These are phyloP conservation scores for Oncorhynchus kisutch DNA, from an alignment of 2,113 vertebrate species.

Conservation along the genomic window DNA sequence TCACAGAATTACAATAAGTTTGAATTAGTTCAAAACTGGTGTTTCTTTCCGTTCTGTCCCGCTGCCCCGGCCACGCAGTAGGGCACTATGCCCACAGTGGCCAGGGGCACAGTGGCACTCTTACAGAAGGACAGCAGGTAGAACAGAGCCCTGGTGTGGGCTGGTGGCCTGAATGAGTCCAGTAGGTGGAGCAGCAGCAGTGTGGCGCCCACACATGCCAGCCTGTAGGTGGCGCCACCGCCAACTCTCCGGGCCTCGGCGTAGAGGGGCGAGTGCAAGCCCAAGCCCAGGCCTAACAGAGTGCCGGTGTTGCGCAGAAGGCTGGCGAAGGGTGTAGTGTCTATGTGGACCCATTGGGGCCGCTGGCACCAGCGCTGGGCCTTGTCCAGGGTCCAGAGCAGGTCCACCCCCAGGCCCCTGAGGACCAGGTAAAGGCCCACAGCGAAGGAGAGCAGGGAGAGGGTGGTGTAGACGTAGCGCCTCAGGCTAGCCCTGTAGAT, in stretches of 20 bases:
- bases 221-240: constrained; percentile 63
- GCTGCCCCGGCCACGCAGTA: constrained; percentile 70
- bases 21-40: too few species aligned
- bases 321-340: constrained; percentile 84
- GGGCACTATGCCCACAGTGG: constrained; percentile 72
- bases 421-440: constrained; percentile 81
- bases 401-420: constrained; percentile 71
- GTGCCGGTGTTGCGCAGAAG: constrained; percentile 83
- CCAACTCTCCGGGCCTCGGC: constrained; percentile 52
- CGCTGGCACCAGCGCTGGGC: constrained; percentile 76
- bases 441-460: constrained; percentile 79
- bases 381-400: constrained; percentile 84
- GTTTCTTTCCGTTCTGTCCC: constrained; percentile 60
- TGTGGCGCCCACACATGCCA: constrained; percentile 66
- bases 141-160: constrained; percentile 73
- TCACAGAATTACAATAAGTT: not conserved
- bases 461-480: constrained; percentile 71
- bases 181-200: constrained; percentile 78
- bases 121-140: constrained; percentile 84
- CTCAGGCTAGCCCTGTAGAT: constrained; percentile 76
- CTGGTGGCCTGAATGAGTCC: constrained; percentile 76
- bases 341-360: constrained; percentile 84
- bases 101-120: constrained; percentile 76
- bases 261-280: constrained; percentile 77
- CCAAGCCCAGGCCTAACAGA: constrained; percentile 83